Evolutionary conservation across 2,113 vertebrate genomes (phyloP).

Genomic region (Cavia porcellus): DNA sequence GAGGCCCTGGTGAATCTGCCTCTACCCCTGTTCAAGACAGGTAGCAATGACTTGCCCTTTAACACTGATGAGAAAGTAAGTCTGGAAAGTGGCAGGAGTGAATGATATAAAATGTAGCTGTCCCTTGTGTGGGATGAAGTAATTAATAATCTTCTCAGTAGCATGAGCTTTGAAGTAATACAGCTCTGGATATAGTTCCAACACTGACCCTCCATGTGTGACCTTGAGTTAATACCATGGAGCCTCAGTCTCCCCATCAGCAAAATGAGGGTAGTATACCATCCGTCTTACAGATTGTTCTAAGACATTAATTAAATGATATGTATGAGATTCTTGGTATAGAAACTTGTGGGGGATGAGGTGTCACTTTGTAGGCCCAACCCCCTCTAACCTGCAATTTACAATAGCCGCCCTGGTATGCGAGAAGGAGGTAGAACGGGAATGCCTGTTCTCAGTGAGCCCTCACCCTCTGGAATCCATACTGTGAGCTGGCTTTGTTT

Average conservation of each 20-base stretch:
- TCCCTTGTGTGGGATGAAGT: not conserved
- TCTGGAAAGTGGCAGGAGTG: not conserved
- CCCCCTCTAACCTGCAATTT: no score
- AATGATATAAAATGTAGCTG: fast-evolving
- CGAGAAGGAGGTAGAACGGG: no score
- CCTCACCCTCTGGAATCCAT: no score
- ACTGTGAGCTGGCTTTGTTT: no score
- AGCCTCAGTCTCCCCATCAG: not conserved
- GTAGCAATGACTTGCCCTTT: not conserved
- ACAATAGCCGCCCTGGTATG: no score
- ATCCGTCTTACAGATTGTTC: not conserved
- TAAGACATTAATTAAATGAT: not conserved
- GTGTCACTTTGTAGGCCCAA: no score
- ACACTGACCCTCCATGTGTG: not conserved
- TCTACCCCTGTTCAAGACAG: not conserved
- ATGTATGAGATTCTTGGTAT: not conserved
- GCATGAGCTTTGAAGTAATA: not conserved
- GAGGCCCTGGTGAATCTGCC: not conserved
- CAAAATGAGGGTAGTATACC: not conserved
- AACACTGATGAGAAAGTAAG: not conserved
- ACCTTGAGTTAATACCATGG: not conserved
- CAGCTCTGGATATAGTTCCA: not conserved
- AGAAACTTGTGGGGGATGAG: no score
- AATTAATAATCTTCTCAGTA: not conserved
- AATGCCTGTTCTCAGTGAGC: no score